Evolutionary conservation across 2,888 invertebrate species (phyloP).

Genomic region (Desoria tigrina): DNA sequence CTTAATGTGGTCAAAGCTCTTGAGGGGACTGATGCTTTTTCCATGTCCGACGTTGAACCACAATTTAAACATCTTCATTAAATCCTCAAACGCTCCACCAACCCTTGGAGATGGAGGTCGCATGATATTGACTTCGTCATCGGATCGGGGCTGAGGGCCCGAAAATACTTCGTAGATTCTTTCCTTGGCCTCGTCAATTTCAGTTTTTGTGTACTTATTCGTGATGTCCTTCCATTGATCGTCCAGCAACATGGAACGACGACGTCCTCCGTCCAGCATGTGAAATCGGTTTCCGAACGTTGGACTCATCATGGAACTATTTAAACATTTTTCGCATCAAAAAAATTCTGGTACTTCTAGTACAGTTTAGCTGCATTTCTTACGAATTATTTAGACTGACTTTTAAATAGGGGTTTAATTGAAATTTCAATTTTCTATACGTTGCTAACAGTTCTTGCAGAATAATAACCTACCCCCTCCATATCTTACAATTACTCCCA

Average conservation of each 20-base stretch:
- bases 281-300: not conserved
- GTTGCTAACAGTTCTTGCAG: too few relatives aligned
- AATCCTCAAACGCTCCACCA: constrained; percentile 42
- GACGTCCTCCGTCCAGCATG: constrained; percentile 8
- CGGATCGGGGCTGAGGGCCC: constrained; percentile 26
- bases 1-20: too few relatives aligned
- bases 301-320: not conserved
- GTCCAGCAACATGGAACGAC: constrained; percentile 14
- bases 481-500: too few relatives aligned
- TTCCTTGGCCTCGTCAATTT: constrained; percentile 43
- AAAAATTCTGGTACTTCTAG: too few relatives aligned
- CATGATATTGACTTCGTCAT: constrained; percentile 27
- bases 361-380: too few relatives aligned
- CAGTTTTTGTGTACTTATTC: constrained; percentile 38
- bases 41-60: constrained; percentile 25
- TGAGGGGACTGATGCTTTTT: too few relatives aligned
- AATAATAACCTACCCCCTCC: too few relatives aligned
- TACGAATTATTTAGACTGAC: too few relatives aligned
- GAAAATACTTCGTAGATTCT: constrained; percentile 33
- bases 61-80: constrained; percentile 46
- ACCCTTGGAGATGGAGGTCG: constrained; percentile 20
- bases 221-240: constrained; percentile 39
- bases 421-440: too few relatives aligned
- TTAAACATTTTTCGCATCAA: too few relatives aligned
- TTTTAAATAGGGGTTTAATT: too few relatives aligned